These are phyloP conservation scores for Troglohyphantes excavatus DNA, from an alignment of 2,888 invertebrate species.

Conservation along the genomic window DNA sequence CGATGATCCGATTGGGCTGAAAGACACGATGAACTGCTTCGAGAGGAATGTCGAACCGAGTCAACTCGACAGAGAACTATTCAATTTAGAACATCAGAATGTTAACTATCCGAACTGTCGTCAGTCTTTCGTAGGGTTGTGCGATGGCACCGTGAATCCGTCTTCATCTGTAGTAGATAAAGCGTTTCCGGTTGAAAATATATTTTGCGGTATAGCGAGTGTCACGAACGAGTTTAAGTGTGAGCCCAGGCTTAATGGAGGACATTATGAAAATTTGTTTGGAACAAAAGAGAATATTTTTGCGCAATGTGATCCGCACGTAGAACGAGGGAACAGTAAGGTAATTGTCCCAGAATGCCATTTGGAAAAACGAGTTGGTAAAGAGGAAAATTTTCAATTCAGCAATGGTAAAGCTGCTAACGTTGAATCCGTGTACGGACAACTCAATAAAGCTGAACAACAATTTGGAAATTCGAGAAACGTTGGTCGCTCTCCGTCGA, in stretches of 20 bases:
- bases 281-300: constrained; percentile 71
- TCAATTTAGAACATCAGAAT: background rate
- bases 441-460: constrained; percentile 40
- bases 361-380: background rate
- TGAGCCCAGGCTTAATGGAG: constrained; percentile 38
- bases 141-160: background rate
- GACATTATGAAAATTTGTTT: constrained; percentile 64
- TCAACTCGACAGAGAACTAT: background rate
- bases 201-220: background rate
- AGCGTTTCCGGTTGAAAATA: background rate
- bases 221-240: constrained; percentile 30
- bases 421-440: constrained; percentile 37
- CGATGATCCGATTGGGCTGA: constrained; percentile 5
- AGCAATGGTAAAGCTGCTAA: background rate
- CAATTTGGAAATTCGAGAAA: background rate
- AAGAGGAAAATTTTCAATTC: background rate
- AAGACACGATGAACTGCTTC: constrained; percentile 10
- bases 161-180: background rate
- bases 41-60: constrained; percentile 26
- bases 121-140: constrained; percentile 1
- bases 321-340: background rate
- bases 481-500: background rate
- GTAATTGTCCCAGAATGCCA: background rate
- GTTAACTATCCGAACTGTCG: constrained; percentile 5
- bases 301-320: constrained; percentile 50